These are phyloP conservation scores for Astreopora myriophthalma DNA, from an alignment of 64 coral and sea anemone species.

Conservation along the genomic window DNA sequence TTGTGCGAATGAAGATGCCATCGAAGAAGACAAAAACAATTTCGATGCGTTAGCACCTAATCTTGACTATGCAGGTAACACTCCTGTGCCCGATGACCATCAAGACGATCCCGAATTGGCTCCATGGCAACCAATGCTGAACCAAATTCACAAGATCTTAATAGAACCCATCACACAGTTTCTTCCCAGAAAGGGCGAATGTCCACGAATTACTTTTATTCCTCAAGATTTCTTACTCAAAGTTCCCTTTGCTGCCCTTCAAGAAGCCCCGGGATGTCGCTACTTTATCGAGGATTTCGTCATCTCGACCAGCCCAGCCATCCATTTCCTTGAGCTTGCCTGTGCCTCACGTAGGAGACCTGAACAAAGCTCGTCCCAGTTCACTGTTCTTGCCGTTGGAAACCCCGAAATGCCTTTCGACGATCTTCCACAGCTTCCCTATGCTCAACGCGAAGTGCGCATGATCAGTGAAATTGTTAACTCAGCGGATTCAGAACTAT, in stretches of 20 bases:
- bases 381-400: constrained; percentile 65
- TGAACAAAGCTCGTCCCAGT: neutral
- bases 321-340: constrained; percentile 59
- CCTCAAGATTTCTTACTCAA: constrained; percentile 46
- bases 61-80: neutral
- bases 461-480: constrained; percentile 56
- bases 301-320: constrained; percentile 35
- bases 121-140: constrained; percentile 8
- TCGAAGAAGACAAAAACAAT: neutral
- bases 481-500: constrained; percentile 41
- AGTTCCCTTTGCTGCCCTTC: constrained; percentile 46
- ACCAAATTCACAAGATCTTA: neutral
- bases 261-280: neutral
- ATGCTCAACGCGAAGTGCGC: constrained; percentile 57
- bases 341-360: neutral
- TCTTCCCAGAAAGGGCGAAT: neutral
- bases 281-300: constrained; percentile 26
- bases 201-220: constrained; percentile 21
- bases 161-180: neutral
- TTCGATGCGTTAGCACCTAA: neutral
- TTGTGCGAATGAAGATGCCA: neutral
- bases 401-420: constrained; percentile 71
- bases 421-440: constrained; percentile 36
- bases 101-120: neutral
- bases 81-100: neutral